Conservation (phyloP, 2,797 vertebrate species). For the Balearica regulorum region DNA sequence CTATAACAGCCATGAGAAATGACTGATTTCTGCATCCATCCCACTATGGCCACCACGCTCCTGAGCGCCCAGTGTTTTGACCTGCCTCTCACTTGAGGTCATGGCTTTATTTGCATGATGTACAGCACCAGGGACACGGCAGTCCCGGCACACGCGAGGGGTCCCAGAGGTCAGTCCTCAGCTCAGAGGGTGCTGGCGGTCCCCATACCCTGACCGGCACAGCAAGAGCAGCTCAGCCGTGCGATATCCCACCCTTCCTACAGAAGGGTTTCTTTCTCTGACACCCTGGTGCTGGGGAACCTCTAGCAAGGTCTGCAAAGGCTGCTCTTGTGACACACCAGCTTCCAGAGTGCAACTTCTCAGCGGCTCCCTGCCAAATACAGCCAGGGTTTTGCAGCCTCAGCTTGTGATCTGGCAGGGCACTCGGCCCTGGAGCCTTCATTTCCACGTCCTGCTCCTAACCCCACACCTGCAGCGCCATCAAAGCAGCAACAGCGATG, state of each 20-base stretch:
- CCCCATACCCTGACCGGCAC: not conserved
- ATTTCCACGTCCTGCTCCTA: not conserved
- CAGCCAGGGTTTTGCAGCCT: not conserved
- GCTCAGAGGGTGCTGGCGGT: not conserved
- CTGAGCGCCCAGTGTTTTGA: not conserved
- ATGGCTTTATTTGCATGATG: not conserved
- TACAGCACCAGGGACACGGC: not conserved
- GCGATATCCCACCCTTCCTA: rapidly evolving
- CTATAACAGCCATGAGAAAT: rapidly evolving
- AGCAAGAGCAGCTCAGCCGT: not conserved
- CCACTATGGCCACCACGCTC: not conserved
- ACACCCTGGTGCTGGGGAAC: not conserved
- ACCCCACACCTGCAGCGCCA: not conserved
- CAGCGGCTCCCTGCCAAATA: not conserved
- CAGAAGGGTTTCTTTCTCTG: not conserved
- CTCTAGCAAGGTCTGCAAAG: not conserved
- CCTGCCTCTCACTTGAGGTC: not conserved
- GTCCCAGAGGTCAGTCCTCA: not conserved
- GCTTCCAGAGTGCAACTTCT: not conserved
- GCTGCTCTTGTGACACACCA: not conserved
- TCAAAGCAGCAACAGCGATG: not conserved
- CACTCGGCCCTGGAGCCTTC: not conserved
- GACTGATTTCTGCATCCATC: not conserved
- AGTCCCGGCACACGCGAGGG: not conserved
- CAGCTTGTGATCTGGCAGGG: not conserved